These are phyloP conservation scores for Thecocarcelia acutangulata DNA, from an alignment of 2,888 invertebrate genomes.

Conservation along the genomic window DNA sequence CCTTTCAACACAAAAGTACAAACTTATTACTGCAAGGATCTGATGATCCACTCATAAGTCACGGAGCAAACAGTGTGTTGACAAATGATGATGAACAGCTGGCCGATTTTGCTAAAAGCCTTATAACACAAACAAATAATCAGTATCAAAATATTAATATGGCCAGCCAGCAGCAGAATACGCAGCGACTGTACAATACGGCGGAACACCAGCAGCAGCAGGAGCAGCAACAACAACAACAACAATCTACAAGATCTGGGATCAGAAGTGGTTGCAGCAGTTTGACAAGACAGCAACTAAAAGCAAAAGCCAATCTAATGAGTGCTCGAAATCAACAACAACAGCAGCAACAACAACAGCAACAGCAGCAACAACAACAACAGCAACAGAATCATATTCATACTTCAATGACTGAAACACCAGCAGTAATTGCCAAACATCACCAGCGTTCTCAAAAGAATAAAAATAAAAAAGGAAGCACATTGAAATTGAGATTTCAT, in stretches of 20 bases:
- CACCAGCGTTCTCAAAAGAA: slow-evolving; percentile 45
- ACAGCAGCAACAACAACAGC: slow-evolving; percentile 51
- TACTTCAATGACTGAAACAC: background rate
- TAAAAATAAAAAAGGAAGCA: slow-evolving; percentile 48
- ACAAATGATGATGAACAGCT: slow-evolving; percentile 78
- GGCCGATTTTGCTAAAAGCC: slow-evolving; percentile 74
- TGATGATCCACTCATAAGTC: slow-evolving; percentile 81
- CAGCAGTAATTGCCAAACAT: background rate
- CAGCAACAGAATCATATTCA: slow-evolving; percentile 46
- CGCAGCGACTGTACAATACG: slow-evolving; percentile 6
- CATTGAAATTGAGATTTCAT: slow-evolving; percentile 88
- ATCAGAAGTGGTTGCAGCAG: slow-evolving; percentile 74
- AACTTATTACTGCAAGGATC: slow-evolving; percentile 79
- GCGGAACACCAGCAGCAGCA: slow-evolving; percentile 69
- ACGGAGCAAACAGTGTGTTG: slow-evolving; percentile 78
- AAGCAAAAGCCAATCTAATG: slow-evolving; percentile 77
- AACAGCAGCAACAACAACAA: slow-evolving; percentile 49
- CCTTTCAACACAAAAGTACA: slow-evolving; percentile 70
- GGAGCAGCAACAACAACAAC: slow-evolving; percentile 60
- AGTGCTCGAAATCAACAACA: slow-evolving; percentile 70
- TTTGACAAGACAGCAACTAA: slow-evolving; percentile 77
- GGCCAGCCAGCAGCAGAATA: slow-evolving; percentile 24
- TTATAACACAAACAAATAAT: slow-evolving; percentile 69
- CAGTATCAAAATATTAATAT: slow-evolving; percentile 20
- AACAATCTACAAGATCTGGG: slow-evolving; percentile 7